Evolutionary conservation across 2,113 vertebrate species (phyloP), one percentile per base, ranked within the genome.

Genomic region (Podarcis raffonei): DNA sequence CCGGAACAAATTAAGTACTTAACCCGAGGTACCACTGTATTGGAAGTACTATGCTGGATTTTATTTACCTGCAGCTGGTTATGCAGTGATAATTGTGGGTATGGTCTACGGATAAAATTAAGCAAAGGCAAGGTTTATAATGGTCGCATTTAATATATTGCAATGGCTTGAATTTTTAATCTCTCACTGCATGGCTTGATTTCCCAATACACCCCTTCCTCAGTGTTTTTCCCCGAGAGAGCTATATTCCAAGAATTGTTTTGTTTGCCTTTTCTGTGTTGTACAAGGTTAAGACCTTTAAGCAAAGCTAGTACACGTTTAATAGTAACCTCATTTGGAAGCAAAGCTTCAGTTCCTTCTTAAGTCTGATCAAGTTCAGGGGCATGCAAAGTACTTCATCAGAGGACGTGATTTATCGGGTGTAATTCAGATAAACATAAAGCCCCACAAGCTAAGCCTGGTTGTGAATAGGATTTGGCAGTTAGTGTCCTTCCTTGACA

Each of bases 41-140:
- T 91, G 83, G 85, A 37, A 84, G 0, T 68, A 72, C 83, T 85
- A n/a, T 48, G 18, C 37, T 68, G 62, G 18, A 69, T 6, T 27
- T 12, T 71, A 39, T 7, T 20, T 6, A 30, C 42, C 42, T 86
- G 74, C 86, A 90, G 75, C 27, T 77, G 0, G 0, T 77, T 89
- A 5, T 80, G 88, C 77, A 0, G 81, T 92, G 87, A 7, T 74
- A 23, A 81, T 92, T 93, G 87, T 85, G 78, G 81, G 79, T 71
- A 83, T 53, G 9, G 48, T 53, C 48, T 11, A 53, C 30, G 35
- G n/a, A 20, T 78, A 76, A 84, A 3, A 81, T 80, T 69, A 68
- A 0, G 32, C 32, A 68, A 66, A 89, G 85, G 78, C 0, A 1
- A 86, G 90, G 65, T 30, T 1, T 0, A 30, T 72, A 87, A 42